Conservation (phyloP, 2,888 invertebrate species). For the Polydesmus complanatus region DNA sequence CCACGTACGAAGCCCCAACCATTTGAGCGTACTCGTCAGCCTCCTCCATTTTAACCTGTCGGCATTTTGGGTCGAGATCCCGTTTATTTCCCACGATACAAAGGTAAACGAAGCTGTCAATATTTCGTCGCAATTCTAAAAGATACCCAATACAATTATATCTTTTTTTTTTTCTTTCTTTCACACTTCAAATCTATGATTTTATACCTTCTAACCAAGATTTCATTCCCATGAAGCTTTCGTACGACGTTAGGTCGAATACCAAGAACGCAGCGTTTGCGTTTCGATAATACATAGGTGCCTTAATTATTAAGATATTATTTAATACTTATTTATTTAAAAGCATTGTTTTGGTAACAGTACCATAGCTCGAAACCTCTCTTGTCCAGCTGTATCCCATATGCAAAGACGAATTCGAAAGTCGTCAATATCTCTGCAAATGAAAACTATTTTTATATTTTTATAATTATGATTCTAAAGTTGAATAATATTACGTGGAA, state of each 20-base stretch:
- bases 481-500: conserved; percentile 50
- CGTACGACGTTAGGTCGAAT: conserved; percentile 64
- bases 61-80: conserved; percentile 50
- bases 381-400: conserved; percentile 83
- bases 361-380: conserved; percentile 72
- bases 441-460: conserved; percentile 13
- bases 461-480: conserved; percentile 21
- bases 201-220: conserved; percentile 60
- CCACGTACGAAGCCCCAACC: conserved; percentile 71
- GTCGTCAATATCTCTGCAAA: conserved; percentile 28
- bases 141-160: not conserved
- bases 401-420: conserved; percentile 43
- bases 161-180: not conserved
- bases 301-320: conserved; percentile 6
- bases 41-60: conserved; percentile 49
- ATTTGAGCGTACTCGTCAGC: conserved; percentile 59
- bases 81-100: conserved; percentile 74
- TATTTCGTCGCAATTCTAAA: conserved; percentile 46
- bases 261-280: conserved; percentile 78
- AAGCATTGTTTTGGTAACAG: not conserved
- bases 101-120: conserved; percentile 61
- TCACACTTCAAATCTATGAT: not conserved
- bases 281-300: conserved; percentile 87
- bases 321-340: not conserved
- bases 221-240: conserved; percentile 63